Conservation (phyloP, 92 coral and sea anemone species). For the Zoanthus solanderi region DNA sequence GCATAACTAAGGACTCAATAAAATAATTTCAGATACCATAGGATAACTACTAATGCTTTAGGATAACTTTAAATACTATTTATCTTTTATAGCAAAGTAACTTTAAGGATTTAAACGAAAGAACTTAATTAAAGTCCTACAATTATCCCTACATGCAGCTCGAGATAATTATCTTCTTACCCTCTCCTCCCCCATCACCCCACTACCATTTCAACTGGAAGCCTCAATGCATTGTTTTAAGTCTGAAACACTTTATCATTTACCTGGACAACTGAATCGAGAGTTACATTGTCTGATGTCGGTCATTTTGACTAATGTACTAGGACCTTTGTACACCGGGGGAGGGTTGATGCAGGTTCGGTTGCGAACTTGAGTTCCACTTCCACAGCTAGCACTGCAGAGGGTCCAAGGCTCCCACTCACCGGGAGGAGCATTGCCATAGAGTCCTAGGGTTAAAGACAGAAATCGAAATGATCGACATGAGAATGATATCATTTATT, state of each 20-base stretch:
- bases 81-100: no score
- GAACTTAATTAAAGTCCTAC: no score
- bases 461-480: neutral
- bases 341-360: slow-evolving; percentile 64
- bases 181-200: no score
- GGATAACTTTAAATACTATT: no score
- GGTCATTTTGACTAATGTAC: slow-evolving; percentile 19
- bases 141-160: no score
- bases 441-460: slow-evolving; percentile 8
- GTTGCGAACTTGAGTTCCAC: slow-evolving; percentile 52
- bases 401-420: slow-evolving; percentile 69
- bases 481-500: neutral
- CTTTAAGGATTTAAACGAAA: no score
- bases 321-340: slow-evolving; percentile 31
- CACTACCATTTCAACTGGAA: neutral
- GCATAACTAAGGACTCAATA: no score
- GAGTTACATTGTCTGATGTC: slow-evolving; percentile 37
- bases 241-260: neutral
- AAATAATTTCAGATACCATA: no score
- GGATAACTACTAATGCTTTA: no score
- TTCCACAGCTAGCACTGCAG: slow-evolving; percentile 63
- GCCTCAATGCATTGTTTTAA: neutral
- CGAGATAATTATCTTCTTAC: no score
- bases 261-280: slow-evolving; percentile 66
- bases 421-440: slow-evolving; percentile 58